Conservation (phyloP, 2,888 invertebrate species). For the Acanthococcus lagerstroemiae region DNA sequence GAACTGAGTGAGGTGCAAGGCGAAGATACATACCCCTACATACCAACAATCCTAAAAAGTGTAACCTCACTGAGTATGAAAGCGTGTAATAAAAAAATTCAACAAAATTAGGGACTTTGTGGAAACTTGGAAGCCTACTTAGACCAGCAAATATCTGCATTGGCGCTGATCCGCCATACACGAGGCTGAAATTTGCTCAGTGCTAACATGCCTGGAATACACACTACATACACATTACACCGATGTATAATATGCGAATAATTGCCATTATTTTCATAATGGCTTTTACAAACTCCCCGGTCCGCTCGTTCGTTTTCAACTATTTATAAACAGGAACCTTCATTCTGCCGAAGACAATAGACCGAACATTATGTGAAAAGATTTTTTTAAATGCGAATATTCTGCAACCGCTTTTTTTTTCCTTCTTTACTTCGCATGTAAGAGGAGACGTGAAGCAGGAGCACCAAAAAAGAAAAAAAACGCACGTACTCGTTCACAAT, state of each 20-base stretch:
- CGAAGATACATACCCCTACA: no score
- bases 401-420: not conserved
- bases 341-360: slow-evolving; percentile 1
- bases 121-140: no score
- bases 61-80: no score
- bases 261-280: not conserved
- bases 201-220: no score
- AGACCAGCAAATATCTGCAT: no score
- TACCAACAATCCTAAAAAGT: no score
- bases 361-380: not conserved
- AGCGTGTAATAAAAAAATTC: no score
- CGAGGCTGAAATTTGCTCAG: no score
- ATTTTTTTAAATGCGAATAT: not conserved
- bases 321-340: slow-evolving; percentile 2
- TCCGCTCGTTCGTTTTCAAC: not conserved
- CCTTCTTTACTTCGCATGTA: not conserved
- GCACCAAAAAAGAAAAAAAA: not conserved
- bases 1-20: no score
- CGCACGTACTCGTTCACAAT: slow-evolving; percentile 6
- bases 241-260: not conserved
- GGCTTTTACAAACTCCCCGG: not conserved
- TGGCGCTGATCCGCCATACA: no score
- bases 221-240: not conserved
- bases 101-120: no score
- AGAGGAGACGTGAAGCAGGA: not conserved